Percentiles rank a stretch among this genome's conserved stretches.
Conservation (phyloP, 2,797 vertebrate genomes). For the Chelmon rostratus region DNA sequence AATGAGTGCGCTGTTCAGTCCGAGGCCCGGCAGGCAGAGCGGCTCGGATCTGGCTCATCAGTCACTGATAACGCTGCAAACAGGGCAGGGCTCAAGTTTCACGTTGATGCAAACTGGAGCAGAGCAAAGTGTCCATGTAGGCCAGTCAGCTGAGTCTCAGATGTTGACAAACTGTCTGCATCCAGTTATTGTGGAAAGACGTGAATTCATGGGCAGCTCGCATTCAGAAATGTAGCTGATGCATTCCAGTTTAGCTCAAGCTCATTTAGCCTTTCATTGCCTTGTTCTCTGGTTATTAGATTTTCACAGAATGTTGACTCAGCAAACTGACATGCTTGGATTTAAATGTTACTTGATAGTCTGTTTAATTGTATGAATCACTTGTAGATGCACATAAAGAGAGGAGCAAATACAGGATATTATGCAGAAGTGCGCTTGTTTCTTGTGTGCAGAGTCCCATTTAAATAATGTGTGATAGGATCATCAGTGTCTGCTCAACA, state of each 20-base stretch:
- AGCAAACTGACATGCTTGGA: slow-evolving; percentile 12
- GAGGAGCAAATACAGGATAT: not conserved
- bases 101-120: slow-evolving; percentile 1
- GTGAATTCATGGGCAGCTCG: not conserved
- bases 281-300: slow-evolving; percentile 15
- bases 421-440: not conserved
- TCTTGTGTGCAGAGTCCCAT: not conserved
- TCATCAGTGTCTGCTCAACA: not conserved
- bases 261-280: slow-evolving; percentile 31
- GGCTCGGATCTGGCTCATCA: slow-evolving; percentile 19
- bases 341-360: slow-evolving; percentile 33
- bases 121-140: slow-evolving; percentile 1
- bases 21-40: slow-evolving; percentile 27
- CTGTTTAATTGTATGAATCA: slow-evolving; percentile 29
- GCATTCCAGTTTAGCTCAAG: slow-evolving; percentile 11
- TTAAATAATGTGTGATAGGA: not conserved
- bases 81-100: slow-evolving; percentile 19
- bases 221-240: slow-evolving; percentile 17
- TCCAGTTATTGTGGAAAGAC: not conserved
- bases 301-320: slow-evolving; percentile 42
- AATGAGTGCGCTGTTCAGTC: slow-evolving; percentile 49
- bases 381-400: slow-evolving; percentile 16
- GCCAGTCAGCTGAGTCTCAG: slow-evolving; percentile 49
- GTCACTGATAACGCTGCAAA: slow-evolving; percentile 29
- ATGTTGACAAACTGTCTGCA: slow-evolving; percentile 11